These are phyloP conservation scores for Melanerpes formicivorus DNA, from an alignment of 2,113 vertebrate genomes.

Conservation along the genomic window DNA sequence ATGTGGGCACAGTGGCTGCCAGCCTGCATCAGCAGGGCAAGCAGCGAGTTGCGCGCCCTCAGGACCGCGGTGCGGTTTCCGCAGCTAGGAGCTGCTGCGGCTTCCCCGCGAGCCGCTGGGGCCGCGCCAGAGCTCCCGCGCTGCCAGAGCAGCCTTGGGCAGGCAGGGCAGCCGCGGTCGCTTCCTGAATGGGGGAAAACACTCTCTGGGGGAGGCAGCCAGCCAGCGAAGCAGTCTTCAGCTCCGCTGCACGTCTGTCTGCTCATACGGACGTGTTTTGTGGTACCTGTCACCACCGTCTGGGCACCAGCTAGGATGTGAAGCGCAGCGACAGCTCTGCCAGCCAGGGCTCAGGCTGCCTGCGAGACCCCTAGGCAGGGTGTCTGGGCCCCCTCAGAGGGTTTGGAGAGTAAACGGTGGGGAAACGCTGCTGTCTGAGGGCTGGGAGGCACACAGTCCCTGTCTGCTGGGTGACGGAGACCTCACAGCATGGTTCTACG, in stretches of 20 bases:
- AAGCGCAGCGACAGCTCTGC: neutral
- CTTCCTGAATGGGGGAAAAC: neutral
- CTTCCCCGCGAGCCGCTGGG: neutral
- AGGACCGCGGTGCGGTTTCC: neutral
- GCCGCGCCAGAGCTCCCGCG: neutral
- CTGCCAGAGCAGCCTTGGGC: neutral
- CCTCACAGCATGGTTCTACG: accelerated
- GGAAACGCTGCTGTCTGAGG: neutral
- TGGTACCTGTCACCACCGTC: neutral
- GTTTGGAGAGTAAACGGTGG: neutral
- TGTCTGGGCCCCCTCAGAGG: accelerated
- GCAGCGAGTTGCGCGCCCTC: neutral
- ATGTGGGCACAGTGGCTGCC: accelerated
- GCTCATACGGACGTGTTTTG: neutral
- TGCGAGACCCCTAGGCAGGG: accelerated
- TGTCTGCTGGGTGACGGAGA: neutral
- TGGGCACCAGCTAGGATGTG: accelerated
- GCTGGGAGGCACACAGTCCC: neutral
- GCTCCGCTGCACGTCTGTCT: accelerated
- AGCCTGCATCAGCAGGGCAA: neutral
- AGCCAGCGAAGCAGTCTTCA: neutral
- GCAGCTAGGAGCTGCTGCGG: neutral
- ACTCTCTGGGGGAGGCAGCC: neutral
- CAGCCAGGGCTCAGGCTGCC: neutral
- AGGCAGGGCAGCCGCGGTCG: accelerated